Percentiles rank a stretch among this genome's conserved stretches.
Conservation (phyloP, 2,113 vertebrate genomes). For the Anolis carolinensis region DNA sequence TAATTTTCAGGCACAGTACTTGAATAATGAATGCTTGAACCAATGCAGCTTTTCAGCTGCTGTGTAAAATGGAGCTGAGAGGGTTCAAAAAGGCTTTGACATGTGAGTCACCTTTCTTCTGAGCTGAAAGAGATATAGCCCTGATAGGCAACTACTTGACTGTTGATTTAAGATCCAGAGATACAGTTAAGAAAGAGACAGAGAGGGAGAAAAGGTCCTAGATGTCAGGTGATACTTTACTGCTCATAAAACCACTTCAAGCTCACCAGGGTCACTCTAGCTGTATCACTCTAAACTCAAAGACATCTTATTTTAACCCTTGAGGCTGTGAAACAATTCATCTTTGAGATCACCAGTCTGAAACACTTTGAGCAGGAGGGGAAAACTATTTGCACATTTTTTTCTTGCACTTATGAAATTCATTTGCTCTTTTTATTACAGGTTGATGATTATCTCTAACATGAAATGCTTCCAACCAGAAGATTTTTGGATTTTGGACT, state of each 20-base stretch:
- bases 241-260: slow-evolving; percentile 4
- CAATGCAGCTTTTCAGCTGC: slow-evolving; percentile 29
- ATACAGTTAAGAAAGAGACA: background rate
- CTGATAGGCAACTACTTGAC: background rate
- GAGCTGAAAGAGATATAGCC: slow-evolving; percentile 30
- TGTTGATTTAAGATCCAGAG: slow-evolving; percentile 16
- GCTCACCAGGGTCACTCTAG: background rate
- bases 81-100: slow-evolving; percentile 21
- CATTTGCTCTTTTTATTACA: slow-evolving; percentile 25
- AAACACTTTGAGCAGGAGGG: slow-evolving; percentile 5
- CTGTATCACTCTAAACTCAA: background rate
- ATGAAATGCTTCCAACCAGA: too few species aligned
- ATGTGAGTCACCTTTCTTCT: slow-evolving; percentile 31
- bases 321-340: background rate
- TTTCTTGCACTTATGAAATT: background rate
- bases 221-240: slow-evolving; percentile 1
- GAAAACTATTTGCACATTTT: background rate
- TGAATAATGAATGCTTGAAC: slow-evolving; percentile 22
- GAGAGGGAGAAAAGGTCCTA: background rate
- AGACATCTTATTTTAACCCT: background rate
- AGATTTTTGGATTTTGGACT: too few species aligned
- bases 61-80: slow-evolving; percentile 16
- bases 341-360: background rate
- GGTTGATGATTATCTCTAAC: too few species aligned
- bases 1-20: background rate